Evolutionary conservation across 2,888 invertebrate species (phyloP), one percentile per base, ranked within the genome.

Genomic region (Caenorhabditis sulstoni): DNA sequence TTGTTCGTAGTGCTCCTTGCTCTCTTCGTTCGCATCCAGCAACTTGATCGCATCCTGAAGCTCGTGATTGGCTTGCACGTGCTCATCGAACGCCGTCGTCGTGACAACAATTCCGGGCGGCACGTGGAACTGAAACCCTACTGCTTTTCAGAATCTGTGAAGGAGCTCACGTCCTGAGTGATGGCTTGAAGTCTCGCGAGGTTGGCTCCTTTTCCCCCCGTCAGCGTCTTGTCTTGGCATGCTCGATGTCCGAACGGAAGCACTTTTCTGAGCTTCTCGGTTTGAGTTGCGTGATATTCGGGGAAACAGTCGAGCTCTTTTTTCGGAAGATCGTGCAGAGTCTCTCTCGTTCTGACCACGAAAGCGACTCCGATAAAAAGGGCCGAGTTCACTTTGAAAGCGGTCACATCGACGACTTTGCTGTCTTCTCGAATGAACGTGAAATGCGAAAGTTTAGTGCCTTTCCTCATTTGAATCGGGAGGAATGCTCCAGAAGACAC

Each of bases 171-270:
- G 58, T 79, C 75, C 39, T 67, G 71, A 23, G 90, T 86, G 57
- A 91, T 85, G 18, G 90, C 90, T 9, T 92, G 91, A 53, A 95
- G 91, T 45, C 94, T 90, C 0, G 94, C 94, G 14, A 95, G 91
- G 1, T 95, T 95, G 1, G 94, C 93, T 11, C 94, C 95, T 91
- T 95, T 95, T 0, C 95, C 95, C 0, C 95, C 95, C 0, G 94
- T 94, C 11, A 94, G 90, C 9, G 91, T 90, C 44, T 90, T 80
- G 49, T 86, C 86, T 53, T 87, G 82, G 81, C 91, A 91, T 4
- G 83, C 85, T 53, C 81, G 47, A 23, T 85, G 80, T 8, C 66
- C 52, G 49, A 88, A 84, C 7, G 85, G 82, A n/a, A 87, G 61
- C 12, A 86, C 79, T 47, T 52, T 44, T 35, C 61, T 59, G 20